Percentiles rank a stretch among this genome's conserved stretches.
These are phyloP conservation scores for Paracanthobrama guichenoti DNA, from an alignment of 2,113 vertebrate species.

Conservation along the genomic window DNA sequence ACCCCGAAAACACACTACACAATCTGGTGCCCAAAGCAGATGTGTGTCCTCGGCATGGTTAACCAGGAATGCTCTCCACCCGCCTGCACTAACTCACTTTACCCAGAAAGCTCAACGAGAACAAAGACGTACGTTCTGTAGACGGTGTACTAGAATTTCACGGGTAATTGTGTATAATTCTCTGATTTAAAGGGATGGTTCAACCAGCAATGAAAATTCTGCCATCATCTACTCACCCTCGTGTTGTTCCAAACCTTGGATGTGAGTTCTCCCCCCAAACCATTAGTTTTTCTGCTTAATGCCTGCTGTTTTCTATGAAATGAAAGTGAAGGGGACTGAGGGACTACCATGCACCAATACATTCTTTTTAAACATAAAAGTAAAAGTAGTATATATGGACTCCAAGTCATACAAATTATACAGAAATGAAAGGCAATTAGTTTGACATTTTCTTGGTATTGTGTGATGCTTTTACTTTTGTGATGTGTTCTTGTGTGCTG, in stretches of 20 bases:
- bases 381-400: neutral
- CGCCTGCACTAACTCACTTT: constrained; percentile 21
- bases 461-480: too few relatives aligned
- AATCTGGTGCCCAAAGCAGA: constrained; percentile 13
- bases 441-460: too few relatives aligned
- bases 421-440: too few relatives aligned
- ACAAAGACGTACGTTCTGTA: too few relatives aligned
- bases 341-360: neutral
- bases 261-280: too few relatives aligned
- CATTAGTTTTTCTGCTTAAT: neutral
- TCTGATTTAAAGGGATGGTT: neutral
- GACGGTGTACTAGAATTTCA: too few relatives aligned
- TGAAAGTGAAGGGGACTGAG: too few relatives aligned
- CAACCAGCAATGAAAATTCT: neutral
- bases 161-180: neutral
- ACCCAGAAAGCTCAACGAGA: neutral
- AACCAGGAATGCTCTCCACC: constrained; percentile 27
- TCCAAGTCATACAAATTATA: too few relatives aligned
- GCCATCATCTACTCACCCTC: neutral
- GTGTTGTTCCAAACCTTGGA: neutral
- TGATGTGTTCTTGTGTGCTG: too few relatives aligned
- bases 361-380: neutral
- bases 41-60: neutral
- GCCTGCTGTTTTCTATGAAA: too few relatives aligned
- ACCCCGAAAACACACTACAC: constrained; percentile 37